Percentiles rank a stretch among this genome's conserved stretches.
Conservation (phyloP, 2,113 vertebrate genomes). For the Rhinichthys klamathensis region DNA sequence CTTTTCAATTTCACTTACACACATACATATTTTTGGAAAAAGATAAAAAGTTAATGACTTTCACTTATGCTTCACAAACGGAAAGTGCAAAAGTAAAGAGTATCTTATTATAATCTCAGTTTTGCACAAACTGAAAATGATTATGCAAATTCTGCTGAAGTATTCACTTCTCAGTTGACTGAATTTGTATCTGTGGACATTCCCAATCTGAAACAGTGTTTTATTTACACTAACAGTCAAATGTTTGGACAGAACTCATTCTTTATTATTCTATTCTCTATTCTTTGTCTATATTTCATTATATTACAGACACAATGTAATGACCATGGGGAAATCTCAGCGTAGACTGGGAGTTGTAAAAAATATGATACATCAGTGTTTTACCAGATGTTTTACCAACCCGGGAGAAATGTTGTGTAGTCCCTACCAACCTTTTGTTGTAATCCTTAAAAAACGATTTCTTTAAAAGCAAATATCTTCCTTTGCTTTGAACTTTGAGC, state of each 20-base stretch:
- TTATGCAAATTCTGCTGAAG: not conserved
- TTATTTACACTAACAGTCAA: slow-evolving; percentile 4
- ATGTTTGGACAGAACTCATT: not conserved
- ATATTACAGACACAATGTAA: not conserved
- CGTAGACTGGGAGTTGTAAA: no score
- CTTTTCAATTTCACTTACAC: slow-evolving; percentile 4
- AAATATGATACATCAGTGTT: no score
- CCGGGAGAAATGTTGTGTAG: no score
- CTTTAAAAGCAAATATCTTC: no score
- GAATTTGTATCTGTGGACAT: not conserved
- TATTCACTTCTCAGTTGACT: not conserved
- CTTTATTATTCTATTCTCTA: not conserved
- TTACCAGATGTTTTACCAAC: no score
- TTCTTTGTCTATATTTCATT: not conserved
- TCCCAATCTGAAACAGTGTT: not conserved
- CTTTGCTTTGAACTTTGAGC: no score
- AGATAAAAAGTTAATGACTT: slow-evolving; percentile 6
- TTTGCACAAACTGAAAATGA: not conserved
- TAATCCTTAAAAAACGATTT: no score
- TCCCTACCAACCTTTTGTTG: no score
- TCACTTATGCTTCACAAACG: not conserved
- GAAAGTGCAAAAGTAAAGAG: not conserved
- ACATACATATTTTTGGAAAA: not conserved
- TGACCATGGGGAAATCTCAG: no score
- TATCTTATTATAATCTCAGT: not conserved